Base-by-base conservation (phyloP, 2,888 invertebrate genomes). In the Nasonia oneida region DNA sequence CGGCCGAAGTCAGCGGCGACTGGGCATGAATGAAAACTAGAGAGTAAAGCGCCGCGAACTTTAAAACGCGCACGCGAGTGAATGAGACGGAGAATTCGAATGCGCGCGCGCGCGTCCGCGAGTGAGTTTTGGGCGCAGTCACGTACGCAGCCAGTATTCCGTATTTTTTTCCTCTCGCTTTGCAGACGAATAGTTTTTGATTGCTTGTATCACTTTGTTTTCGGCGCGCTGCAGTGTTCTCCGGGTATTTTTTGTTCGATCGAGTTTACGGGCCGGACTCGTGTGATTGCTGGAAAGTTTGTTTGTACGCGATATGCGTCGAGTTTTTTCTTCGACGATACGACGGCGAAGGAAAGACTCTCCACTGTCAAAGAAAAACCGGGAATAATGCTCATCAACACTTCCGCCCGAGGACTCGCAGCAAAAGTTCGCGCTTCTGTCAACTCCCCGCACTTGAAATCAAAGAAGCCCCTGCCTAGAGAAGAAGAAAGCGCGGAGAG, bases 1-100 rank as follows among this genome's bases (percentile, higher is more conserved):
- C 8, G 37, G 50, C 74, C 90, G 91, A 92, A 91, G 92, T 92
- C 91, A 90, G 84, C 90, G 89, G 88, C 88, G 89, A 89, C 91
- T 90, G 89, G 91, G 90, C 89, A 90, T 92, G 92, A 92, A 92
- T 92, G 92, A 91, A 92, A 91, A 92, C 91, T 91, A 84, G 84
- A 42, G 64, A 71, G 61, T 15, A 42, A 23, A 23, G 42, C 73
- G 1, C 73, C 42, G 73, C 42, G 67, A 67, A 67, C 67, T 29
- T 67, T 33, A 14, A 67, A 67, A 67, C 67, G 67, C 67, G 67
- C 67, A 14, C 67, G 71, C 71, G 42, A 71, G 71, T n/a, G 70
- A 71, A 18, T 39, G 42, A 70, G 70, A 42, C 47, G 73, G 39
- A 39, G 39, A 42, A 42, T 73, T 73, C 73, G 73, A 29, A 64